Base-by-base conservation (phyloP, 2,797 vertebrate species). In the Pseudochaenichthys georgianus region DNA sequence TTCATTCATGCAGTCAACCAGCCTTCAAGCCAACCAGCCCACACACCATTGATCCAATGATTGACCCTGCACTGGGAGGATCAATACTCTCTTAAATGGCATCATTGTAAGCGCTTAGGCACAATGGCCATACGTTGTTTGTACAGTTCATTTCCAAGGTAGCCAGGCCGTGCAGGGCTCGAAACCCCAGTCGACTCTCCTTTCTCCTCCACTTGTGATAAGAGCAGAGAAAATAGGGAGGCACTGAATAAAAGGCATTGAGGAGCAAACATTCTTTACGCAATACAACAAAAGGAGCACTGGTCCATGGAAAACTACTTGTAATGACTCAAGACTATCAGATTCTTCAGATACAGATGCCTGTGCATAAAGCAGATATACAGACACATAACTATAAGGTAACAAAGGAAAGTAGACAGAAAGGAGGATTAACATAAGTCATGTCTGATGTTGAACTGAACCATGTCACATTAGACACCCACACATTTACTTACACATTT, bases 71-170 rank as follows among this genome's bases (percentile, higher is more conserved):
- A 79, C 87, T 71, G 82, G 78, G 59, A 53, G 77, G 89, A 95
- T 95, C 95, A 84, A 95, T 95, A 92, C 83, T 66, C 87, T 85
- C 89, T 93, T 94, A 92, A 95, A 94, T 92, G 92, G 88, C 91
- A 90, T 89, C 86, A 91, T 94, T 93, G 90, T 92, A 89, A 92
- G 85, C 61, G 86, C 88, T 92, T 90, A 90, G 83, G 80, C 85
- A 94, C 90, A 92, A 92, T 87, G 82, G 90, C 84, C 79, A 65
- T 81, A 74, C 79, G 64, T 90, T 91, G 89, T 91, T 90, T 87
- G 87, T 72, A 84, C 83, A 89, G 89, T 93, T 93, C 81, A 92
- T 93, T 92, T 92, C 77, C 82, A 89, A 91, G 86, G 88, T 85
- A 89, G 81, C 70, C 53, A 84, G 80, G 76, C 70, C 13, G n/a